Evolutionary conservation across 2,888 invertebrate genomes (phyloP), one percentile per base, ranked within the genome.

Genomic region (Ptychoptera albimana): DNA sequence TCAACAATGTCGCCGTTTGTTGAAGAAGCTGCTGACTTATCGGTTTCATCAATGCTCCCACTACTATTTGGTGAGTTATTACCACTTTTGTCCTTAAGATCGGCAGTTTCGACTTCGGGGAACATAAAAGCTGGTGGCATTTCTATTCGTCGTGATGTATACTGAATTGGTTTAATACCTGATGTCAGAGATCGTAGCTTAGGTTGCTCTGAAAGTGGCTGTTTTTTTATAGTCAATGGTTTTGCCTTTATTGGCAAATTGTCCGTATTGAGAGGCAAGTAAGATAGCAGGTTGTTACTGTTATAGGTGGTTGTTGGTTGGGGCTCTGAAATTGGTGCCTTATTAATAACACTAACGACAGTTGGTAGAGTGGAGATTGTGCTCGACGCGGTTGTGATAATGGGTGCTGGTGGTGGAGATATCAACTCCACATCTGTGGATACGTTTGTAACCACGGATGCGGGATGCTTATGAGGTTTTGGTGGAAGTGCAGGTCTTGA

Each of bases 41-140:
- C 61, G 1, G 56, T 54, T 45, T 64, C 64, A 48, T 63, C 62
- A 45, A 55, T 14, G 39, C 49, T 43, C 49, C 60, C 64, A 8
- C 54, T 54, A 46, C 57, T 60, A 30, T 46, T 31, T 15, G 16
- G 46, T 42, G 42, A 49, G 35, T 16, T 47, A 45, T 43, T 50
- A 50, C 38, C 46, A 55, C 54, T 47, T 45, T 65, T 57, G 60
- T 71, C 62, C 58, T 67, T 64, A 50, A 71, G 63, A 55, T 73
- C 77, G 34, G 73, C 70, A 2, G 69, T 69, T 47, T 79, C 80
- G 61, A 75, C 77, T 63, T 82, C 82, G 9, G 84, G 81, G 63
- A 84, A 85, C 43, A 85, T 68, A 61, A 83, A 84, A 14, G 82
- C 79, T 11, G 85, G 81, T 43, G 85, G 84, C 79, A 86, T 82